Evolutionary conservation across 1,140 invertebrate genomes (phyloP), one percentile per base, ranked within the genome.

Genomic region (Venustaconcha ellipsiformis): DNA sequence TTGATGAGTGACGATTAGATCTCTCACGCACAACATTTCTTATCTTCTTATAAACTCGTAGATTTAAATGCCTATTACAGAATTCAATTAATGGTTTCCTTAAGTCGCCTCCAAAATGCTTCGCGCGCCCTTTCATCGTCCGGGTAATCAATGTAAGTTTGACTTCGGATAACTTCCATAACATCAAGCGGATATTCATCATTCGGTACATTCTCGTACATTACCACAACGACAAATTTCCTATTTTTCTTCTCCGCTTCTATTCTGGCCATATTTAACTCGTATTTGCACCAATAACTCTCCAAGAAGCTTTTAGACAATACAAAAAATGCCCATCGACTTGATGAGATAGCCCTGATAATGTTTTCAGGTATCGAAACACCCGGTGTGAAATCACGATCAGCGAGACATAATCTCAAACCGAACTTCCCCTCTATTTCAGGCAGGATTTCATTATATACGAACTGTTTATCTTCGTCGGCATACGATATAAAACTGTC

Each of bases 351-450:
- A 79, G 91, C 91, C 70, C 89, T 89, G 37, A 93, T 82, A 67
- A 94, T 92, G 71, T 91, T 91, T 79, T 93, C 92, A 0, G 92
- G 92, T 70, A 94, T 93, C 84, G 92, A 93, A 67, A 94, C 94
- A 0, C 96, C 93, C 37, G 95, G 94, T 0, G 95, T 94, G 82
- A 96, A 95, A 88, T 97, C 96, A 18, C 96, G 92, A 89, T 97
- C 96, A 86, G 96, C 95, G 64, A 98, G 91, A 87, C 96, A 97
- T 64, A 97, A 91, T 88, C 96, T 95, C 87, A 97, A 97, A 3
- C 59, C 59, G 17, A 56, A 20, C n/a, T 72, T 68, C 59, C 23
- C 55, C 62, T 74, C 72, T 30, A 74, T 30, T 59, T 67, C 63
- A 17, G 64, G 72, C 17, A 67, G 11, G 11, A 74, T 17, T 6